Percentiles rank a stretch among this genome's conserved stretches.
Conservation (phyloP, 2,888 invertebrate species). For the Piscicola geometra region DNA sequence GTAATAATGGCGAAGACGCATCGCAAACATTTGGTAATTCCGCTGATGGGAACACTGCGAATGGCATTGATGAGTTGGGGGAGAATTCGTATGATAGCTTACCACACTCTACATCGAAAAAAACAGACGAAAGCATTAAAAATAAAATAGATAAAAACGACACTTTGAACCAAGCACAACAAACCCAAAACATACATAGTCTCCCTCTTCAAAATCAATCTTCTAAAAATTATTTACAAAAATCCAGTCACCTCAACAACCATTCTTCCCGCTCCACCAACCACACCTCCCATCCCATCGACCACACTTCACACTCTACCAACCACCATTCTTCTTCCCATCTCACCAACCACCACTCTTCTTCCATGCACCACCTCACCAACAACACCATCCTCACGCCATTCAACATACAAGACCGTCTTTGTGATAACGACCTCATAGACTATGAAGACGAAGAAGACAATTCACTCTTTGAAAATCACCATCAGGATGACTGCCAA, state of each 20-base stretch:
- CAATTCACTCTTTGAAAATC: constrained; percentile 52
- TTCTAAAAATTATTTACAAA: no score
- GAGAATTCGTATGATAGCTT: no score
- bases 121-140: no score
- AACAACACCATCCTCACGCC: constrained; percentile 45
- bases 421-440: constrained; percentile 48
- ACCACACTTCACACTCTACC: constrained; percentile 38
- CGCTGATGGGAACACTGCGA: no score
- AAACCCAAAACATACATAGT: no score
- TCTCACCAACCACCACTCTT: constrained; percentile 18
- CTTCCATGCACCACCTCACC: constrained; percentile 35
- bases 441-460: constrained; percentile 50
- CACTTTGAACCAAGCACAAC: no score
- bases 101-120: no score
- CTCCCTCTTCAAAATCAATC: no score
- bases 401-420: constrained; percentile 44
- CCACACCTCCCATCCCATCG: not conserved
- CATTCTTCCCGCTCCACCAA: not conserved
- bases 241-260: not conserved
- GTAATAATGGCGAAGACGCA: not conserved
- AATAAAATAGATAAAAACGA: no score
- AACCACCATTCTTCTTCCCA: constrained; percentile 66
- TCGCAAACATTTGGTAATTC: no score
- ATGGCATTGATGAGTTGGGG: no score
- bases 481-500: constrained; percentile 48